phyloP scores from a whole-genome alignment of 1,140 invertebrate species.

The Coptotermes formosanus region DNA sequence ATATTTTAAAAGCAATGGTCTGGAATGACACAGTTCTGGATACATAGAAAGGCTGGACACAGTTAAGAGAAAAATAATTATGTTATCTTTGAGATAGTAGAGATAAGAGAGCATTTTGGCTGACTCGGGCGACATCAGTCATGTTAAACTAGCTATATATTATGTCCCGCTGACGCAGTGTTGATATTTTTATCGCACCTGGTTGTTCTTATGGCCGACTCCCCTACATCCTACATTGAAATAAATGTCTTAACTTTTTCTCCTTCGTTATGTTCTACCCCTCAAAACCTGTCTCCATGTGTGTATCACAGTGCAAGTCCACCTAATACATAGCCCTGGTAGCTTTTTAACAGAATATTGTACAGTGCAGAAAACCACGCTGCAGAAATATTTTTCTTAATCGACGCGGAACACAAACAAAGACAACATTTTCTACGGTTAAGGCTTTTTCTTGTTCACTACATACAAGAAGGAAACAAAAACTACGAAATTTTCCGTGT shows the following conservation, averaged over 20 bases:
- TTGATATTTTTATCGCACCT: slow-evolving; percentile 19
- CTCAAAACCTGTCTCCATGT: neutral
- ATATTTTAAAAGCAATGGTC: neutral
- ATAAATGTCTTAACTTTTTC: slow-evolving; percentile 9
- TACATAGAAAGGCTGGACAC: neutral
- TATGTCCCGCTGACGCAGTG: neutral
- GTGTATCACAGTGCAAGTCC: neutral
- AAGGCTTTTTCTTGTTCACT: no score
- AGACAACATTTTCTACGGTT: no score
- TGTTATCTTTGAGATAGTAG: neutral
- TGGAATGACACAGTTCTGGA: neutral
- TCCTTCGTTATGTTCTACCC: neutral
- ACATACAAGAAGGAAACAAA: no score
- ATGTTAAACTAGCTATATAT: slow-evolving; percentile 10
- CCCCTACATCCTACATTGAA: neutral
- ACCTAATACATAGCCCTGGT: neutral
- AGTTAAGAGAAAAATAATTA: neutral
- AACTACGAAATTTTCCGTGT: no score
- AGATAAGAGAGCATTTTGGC: neutral
- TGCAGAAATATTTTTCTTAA: neutral
- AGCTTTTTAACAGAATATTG: neutral
- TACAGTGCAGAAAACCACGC: neutral
- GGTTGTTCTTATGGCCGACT: neutral
- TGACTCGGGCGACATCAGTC: neutral
- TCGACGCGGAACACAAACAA: no score